Percentiles rank a stretch among this genome's conserved stretches.
phyloP scores from a whole-genome alignment of 2,888 invertebrate species.

The Conomelus anceps region DNA sequence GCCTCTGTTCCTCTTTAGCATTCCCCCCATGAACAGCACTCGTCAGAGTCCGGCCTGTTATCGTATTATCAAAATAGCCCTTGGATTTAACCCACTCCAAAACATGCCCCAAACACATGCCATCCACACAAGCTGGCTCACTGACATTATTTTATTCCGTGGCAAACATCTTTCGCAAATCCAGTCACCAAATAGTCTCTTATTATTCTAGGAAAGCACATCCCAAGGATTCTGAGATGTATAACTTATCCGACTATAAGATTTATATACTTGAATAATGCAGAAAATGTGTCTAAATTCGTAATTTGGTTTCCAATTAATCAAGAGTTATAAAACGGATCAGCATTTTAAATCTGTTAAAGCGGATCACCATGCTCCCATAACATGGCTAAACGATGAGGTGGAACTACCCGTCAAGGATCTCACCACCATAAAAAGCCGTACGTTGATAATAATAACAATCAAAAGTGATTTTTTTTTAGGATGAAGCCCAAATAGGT shows the following conservation, averaged over 20 bases:
- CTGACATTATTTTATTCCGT: background rate
- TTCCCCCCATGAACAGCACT: background rate
- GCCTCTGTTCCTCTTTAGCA: background rate
- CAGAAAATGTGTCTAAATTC: background rate
- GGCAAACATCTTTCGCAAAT: background rate
- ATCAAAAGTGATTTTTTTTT: no score
- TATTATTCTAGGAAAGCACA: background rate
- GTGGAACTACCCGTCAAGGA: no score
- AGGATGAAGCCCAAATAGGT: no score
- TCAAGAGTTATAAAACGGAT: no score
- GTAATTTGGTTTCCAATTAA: background rate
- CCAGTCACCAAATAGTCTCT: background rate
- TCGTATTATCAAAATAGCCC: background rate
- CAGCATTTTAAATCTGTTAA: no score
- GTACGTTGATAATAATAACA: no score
- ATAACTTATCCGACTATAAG: background rate
- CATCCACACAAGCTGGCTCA: background rate
- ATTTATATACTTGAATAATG: no score
- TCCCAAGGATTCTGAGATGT: background rate
- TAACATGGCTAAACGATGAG: no score
- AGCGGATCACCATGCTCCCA: no score
- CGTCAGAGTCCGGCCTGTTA: background rate
- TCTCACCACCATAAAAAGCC: no score
- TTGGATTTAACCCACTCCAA: background rate
- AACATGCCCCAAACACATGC: background rate